phyloP scores from a whole-genome alignment of 2,888 invertebrate genomes.

The Eupeodes latifasciatus region DNA sequence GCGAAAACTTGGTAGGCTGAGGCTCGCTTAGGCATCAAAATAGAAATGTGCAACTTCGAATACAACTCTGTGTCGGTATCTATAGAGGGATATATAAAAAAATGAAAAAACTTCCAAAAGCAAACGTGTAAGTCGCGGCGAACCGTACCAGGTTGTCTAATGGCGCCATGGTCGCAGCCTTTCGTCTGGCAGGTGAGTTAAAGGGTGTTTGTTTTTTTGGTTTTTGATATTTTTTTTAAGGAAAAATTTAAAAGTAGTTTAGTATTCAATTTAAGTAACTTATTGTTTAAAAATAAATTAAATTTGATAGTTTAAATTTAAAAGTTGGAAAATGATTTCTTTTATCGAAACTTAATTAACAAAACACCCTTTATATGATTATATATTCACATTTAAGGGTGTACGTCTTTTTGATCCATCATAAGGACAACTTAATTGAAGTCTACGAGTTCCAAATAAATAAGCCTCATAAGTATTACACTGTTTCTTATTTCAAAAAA shows the following conservation, averaged over 20 bases:
- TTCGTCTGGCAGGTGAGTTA: conserved; percentile 49
- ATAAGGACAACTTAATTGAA: no score
- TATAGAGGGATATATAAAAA: no score
- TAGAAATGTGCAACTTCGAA: conserved; percentile 56
- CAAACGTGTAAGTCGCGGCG: conserved; percentile 54
- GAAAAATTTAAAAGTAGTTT: not conserved
- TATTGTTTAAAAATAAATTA: no score
- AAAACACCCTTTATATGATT: no score
- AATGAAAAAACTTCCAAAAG: conserved; percentile 22
- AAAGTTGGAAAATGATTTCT: no score
- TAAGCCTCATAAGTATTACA: no score
- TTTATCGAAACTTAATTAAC: not conserved
- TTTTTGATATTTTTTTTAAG: conserved; percentile 6
- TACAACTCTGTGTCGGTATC: not conserved
- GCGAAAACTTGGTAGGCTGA: conserved; percentile 35
- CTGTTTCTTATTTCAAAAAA: not conserved
- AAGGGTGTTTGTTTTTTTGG: not conserved
- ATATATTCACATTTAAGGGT: no score
- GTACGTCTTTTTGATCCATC: no score
- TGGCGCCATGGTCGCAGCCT: conserved; percentile 73
- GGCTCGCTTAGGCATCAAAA: conserved; percentile 23
- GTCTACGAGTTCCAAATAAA: no score
- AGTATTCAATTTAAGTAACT: no score
- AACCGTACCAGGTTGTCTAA: conserved; percentile 71
- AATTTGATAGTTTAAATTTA: no score